These are phyloP conservation scores for Helogale parvula DNA, from an alignment of 2,113 vertebrate genomes.

Conservation along the genomic window DNA sequence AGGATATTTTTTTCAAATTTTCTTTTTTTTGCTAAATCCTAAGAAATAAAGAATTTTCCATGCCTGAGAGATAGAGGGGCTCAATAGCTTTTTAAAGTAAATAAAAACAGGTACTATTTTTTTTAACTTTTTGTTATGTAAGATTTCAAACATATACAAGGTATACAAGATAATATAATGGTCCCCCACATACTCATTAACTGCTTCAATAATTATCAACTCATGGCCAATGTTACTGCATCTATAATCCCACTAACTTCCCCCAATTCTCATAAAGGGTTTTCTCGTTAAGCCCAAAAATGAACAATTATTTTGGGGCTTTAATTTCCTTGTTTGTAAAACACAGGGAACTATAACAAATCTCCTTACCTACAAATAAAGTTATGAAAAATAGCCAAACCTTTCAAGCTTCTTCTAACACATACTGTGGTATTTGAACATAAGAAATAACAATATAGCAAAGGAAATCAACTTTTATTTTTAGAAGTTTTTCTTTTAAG, in stretches of 20 bases:
- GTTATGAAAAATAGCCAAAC: constrained; percentile 22
- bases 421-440: neutral
- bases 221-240: neutral
- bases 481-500: constrained; percentile 40
- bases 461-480: constrained; percentile 41
- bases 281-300: neutral
- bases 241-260: neutral
- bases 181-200: neutral
- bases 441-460: constrained; percentile 31
- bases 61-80: neutral
- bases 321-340: constrained; percentile 59
- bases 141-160: constrained; percentile 29
- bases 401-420: constrained; percentile 19
- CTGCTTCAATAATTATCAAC: neutral
- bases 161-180: neutral
- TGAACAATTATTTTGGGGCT: constrained; percentile 28
- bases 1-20: neutral
- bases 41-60: constrained; percentile 36
- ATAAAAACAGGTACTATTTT: neutral
- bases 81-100: neutral
- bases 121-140: constrained; percentile 25
- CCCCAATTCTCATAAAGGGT: neutral
- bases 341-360: constrained; percentile 36
- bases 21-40: neutral
- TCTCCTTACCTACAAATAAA: neutral